phyloP scores from a whole-genome alignment of 2,113 vertebrate genomes.

The Callionymus lyra region DNA sequence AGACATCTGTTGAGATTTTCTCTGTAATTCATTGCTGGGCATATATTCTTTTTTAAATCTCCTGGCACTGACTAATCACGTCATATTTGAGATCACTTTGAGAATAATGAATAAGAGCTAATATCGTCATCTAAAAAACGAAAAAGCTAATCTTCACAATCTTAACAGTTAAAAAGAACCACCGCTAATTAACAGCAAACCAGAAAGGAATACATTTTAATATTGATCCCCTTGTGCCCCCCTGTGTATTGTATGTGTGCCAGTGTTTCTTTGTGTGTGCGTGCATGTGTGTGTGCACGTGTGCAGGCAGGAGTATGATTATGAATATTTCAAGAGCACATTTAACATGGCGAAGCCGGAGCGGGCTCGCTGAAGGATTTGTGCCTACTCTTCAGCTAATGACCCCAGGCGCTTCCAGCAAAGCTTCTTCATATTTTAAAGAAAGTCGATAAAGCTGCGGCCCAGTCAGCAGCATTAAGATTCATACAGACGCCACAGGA shows the following conservation, averaged over 20 bases:
- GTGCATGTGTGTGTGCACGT: slow-evolving; percentile 19
- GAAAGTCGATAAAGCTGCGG: slow-evolving; percentile 72
- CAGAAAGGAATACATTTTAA: slow-evolving; percentile 75
- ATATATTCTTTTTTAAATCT: too few species aligned
- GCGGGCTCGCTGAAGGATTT: slow-evolving; percentile 66
- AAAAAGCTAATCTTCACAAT: slow-evolving; percentile 71
- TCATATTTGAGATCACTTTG: too few species aligned
- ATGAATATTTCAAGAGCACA: slow-evolving; percentile 79
- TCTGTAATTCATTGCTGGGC: background rate
- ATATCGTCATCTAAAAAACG: slow-evolving; percentile 55
- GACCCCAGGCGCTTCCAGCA: slow-evolving; percentile 74
- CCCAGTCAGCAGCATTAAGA: slow-evolving; percentile 76
- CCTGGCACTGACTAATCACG: too few species aligned
- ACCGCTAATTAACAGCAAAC: slow-evolving; percentile 73
- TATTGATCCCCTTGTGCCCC: slow-evolving; percentile 66
- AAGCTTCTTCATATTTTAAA: slow-evolving; percentile 78
- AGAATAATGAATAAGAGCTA: slow-evolving; percentile 22
- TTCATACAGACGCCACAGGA: slow-evolving; percentile 69
- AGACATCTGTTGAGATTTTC: background rate
- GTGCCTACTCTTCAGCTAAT: slow-evolving; percentile 75
- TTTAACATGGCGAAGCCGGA: slow-evolving; percentile 72
- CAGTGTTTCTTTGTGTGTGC: slow-evolving; percentile 8
- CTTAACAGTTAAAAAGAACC: slow-evolving; percentile 69
- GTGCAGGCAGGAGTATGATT: slow-evolving; percentile 69
- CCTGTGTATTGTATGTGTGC: slow-evolving; percentile 44